Conservation (phyloP, 2,113 vertebrate genomes). For the Anarhynchus alexandrinus region DNA sequence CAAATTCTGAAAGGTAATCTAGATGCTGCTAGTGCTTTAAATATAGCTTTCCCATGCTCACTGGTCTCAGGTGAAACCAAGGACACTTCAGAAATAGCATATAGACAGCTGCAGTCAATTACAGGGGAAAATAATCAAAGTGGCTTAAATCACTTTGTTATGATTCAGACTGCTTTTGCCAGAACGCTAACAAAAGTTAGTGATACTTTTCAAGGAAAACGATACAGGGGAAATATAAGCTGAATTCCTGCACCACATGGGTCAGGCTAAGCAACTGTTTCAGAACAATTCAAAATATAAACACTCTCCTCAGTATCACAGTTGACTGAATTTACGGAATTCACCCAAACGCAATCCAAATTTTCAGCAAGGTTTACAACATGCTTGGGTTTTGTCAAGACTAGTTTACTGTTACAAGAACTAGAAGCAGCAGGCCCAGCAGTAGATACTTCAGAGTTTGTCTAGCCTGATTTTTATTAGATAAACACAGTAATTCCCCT, state of each 20-base stretch:
- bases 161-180: conserved; percentile 18
- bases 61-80: conserved; percentile 55
- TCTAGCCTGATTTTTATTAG: neutral
- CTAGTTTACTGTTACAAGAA: neutral
- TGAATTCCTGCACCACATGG: neutral
- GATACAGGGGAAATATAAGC: neutral
- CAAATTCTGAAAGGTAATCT: conserved; percentile 20
- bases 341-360: neutral
- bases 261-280: neutral
- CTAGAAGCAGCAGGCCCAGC: neutral
- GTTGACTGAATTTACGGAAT: neutral
- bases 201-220: neutral
- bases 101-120: conserved; percentile 45
- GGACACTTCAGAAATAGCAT: conserved; percentile 65
- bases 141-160: conserved; percentile 11
- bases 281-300: neutral
- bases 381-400: neutral
- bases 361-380: neutral
- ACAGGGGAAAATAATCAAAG: conserved; percentile 41
- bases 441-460: neutral
- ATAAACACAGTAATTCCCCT: neutral
- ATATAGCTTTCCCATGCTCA: conserved; percentile 39
- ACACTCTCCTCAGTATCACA: neutral
- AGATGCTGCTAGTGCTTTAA: conserved; percentile 14
- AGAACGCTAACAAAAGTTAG: neutral